These are phyloP conservation scores for Antheraea mylitta DNA, from an alignment of 1,140 invertebrate species.

Conservation along the genomic window DNA sequence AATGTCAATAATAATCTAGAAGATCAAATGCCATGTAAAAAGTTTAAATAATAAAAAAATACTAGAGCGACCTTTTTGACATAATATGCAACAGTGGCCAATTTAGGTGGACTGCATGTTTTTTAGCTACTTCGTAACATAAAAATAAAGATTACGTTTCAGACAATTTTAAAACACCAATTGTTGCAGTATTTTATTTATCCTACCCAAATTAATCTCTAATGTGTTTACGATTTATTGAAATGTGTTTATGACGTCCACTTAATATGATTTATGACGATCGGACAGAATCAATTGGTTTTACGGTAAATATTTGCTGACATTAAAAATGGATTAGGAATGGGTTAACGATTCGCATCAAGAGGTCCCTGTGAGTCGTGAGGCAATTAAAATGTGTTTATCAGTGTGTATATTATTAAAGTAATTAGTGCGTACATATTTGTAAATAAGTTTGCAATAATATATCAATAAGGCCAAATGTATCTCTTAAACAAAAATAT, in stretches of 20 bases:
- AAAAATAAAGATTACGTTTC: no score
- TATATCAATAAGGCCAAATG: no score
- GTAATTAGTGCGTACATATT: neutral
- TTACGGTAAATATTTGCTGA: neutral
- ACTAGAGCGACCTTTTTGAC: no score
- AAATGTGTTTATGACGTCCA: neutral
- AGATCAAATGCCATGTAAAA: no score
- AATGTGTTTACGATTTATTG: neutral
- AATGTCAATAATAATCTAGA: no score
- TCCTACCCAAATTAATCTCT: neutral
- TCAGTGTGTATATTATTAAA: neutral
- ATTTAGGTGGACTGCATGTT: no score
- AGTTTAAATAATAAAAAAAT: no score
- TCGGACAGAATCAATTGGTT: neutral
- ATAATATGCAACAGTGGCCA: no score
- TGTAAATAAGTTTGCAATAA: neutral
- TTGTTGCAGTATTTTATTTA: neutral
- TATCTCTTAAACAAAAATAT: no score
- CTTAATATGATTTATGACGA: neutral
- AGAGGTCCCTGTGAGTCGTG: neutral
- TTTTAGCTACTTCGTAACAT: no score
- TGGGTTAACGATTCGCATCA: neutral
- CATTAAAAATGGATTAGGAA: neutral
- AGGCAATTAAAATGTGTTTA: neutral
- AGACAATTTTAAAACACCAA: no score